These are phyloP conservation scores for Crossocerus cetratus DNA, from an alignment of 2,888 invertebrate genomes.

Conservation along the genomic window DNA sequence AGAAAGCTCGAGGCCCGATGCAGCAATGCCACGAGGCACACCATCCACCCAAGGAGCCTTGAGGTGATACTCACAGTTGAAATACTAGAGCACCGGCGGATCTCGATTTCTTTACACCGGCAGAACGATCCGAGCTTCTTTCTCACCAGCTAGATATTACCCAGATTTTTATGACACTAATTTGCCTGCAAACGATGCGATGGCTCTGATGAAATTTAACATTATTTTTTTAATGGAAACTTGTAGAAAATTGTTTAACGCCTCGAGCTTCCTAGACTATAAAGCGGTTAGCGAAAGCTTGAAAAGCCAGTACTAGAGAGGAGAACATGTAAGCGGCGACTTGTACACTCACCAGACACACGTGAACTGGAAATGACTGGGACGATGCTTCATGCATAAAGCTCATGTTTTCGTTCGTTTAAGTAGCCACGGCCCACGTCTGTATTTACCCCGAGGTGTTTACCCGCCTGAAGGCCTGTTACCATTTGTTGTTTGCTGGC, in stretches of 20 bases:
- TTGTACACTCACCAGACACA: too few species aligned
- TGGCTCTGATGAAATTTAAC: constrained; percentile 33
- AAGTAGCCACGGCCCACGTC: too few species aligned
- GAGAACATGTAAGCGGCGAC: too few species aligned
- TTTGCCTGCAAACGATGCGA: constrained; percentile 49
- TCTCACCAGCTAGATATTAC: constrained; percentile 29
- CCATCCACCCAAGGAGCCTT: constrained; percentile 36
- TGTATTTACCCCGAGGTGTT: too few species aligned
- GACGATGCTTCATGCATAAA: too few species aligned
- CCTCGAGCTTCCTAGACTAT: neutral
- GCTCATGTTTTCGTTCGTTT: too few species aligned
- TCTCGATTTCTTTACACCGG: constrained; percentile 45
- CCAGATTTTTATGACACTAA: constrained; percentile 8
- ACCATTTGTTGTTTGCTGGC: neutral
- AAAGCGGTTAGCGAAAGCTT: too few species aligned
- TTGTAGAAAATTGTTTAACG: constrained; percentile 10
- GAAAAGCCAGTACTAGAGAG: too few species aligned
- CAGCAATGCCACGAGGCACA: constrained; percentile 19
- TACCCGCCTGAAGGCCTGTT: too few species aligned
- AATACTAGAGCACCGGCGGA: constrained; percentile 24
- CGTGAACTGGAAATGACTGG: too few species aligned
- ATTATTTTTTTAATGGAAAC: constrained; percentile 13
- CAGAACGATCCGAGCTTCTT: constrained; percentile 48
- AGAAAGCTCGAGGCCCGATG: constrained; percentile 1
- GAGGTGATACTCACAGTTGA: constrained; percentile 57